Evolutionary conservation across 2,888 invertebrate species (phyloP).

Genomic region (Druceiella hillmani): DNA sequence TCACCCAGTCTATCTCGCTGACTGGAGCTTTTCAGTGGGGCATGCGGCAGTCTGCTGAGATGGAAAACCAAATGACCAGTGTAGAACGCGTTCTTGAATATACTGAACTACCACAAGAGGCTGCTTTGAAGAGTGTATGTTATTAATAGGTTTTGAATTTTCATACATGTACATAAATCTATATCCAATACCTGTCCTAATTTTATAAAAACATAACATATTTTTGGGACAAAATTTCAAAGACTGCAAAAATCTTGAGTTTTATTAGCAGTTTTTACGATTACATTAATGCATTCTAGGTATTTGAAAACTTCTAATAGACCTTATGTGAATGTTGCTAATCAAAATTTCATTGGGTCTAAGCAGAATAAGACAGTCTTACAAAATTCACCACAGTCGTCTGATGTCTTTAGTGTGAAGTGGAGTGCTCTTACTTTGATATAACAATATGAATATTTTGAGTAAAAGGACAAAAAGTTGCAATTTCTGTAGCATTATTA

Average conservation of each 20-base stretch:
- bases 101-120: constrained; percentile 50
- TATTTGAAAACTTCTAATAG: too few relatives aligned
- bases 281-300: too few relatives aligned
- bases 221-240: too few relatives aligned
- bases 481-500: not conserved
- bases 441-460: not conserved
- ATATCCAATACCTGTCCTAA: too few relatives aligned
- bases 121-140: constrained; percentile 37
- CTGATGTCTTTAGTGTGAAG: not conserved
- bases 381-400: constrained; percentile 9
- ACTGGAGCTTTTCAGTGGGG: constrained; percentile 71
- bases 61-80: constrained; percentile 71
- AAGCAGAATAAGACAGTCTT: too few relatives aligned
- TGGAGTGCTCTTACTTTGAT: constrained; percentile 1
- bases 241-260: too few relatives aligned
- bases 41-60: constrained; percentile 83
- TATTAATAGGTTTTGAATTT: too few relatives aligned
- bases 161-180: too few relatives aligned
- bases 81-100: constrained; percentile 77
- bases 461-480: not conserved
- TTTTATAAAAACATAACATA: too few relatives aligned
- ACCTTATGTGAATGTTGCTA: too few relatives aligned
- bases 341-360: too few relatives aligned
- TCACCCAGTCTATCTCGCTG: constrained; percentile 58
- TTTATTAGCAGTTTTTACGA: too few relatives aligned